Evolutionary conservation across 2,797 vertebrate species (phyloP), one percentile per base, ranked within the genome.

Genomic region (Dryobates pubescens): DNA sequence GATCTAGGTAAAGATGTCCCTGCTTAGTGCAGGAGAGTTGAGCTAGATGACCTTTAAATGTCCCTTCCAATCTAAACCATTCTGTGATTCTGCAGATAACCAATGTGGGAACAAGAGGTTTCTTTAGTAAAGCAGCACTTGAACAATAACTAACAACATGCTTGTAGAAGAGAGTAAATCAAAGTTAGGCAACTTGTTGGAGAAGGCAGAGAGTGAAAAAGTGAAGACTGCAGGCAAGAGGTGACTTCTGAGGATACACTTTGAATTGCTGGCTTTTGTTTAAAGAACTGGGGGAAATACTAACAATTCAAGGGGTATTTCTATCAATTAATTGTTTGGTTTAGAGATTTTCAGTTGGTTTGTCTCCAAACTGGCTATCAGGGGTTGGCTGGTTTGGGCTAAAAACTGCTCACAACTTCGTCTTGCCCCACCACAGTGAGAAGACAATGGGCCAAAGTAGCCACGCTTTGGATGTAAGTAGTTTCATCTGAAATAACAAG

Each of bases 401-500:
- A n/a, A 78, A 94, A 86, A 88, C n/a, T 29, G 51, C 26, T 59
- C 58, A n/a, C 59, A 7, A 23, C 68, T 93, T 51, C 68, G 43
- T 71, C n/a, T 71, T 90, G 56, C 80, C 32, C 45, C 34, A 32
- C 57, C 57, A 54, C 12, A 92, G 53, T 34, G 57, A 75, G 71
- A 76, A 94, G 54, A 79, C 81, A 93, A 64, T 51, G 74, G 91
- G 71, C 76, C 80, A 85, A 56, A 94, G 89, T 83, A 93, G 64
- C 80, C 91, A 20, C 45, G 36, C 38, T 81, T 96, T 71, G 54
- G 91, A 38, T 86, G 36, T 74, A 96, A 97, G 75, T 72, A 81
- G 74, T 95, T 92, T 88, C 82, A 92, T 82, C 91, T 96, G 95
- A 97, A 97, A 96, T 96, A 94, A 94, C 83, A 96, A 45, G 78